Base-by-base conservation (phyloP, 2,888 invertebrate species). In the Trachelus iudaicus region DNA sequence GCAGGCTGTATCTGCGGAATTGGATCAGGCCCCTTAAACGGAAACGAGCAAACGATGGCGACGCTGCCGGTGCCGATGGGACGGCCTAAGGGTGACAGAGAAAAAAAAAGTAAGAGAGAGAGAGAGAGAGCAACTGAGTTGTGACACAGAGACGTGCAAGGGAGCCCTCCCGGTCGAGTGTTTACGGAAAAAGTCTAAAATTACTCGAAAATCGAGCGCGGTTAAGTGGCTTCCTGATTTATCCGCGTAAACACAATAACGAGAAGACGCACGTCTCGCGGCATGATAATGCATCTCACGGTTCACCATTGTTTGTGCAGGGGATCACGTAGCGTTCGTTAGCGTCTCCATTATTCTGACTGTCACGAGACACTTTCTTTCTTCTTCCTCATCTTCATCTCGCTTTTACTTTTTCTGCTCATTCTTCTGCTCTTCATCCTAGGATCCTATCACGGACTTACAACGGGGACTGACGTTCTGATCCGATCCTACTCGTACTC, bases 261-360 rank as follows among this genome's bases (percentile, higher is more conserved):
- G 37, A 31, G 34, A 76, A 69, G 77, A 80, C 77, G 77, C 73
- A 76, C 78, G 76, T 75, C 76, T 74, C 69, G 71, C 31, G 75
- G 73, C 76, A 69, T 80, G 76, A 81, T 80, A 81, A 85, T 80
- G 81, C 82, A 79, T 82, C 80, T 79, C 76, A 75, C 13, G 69
- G 68, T 73, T 77, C 76, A 30, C 80, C 75, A 77, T 81, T 84
- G 84, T 84, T 84, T 83, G 77, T 79, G 23, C 75, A 34, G 68
- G 73, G 75, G 80, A 83, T 82, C 84, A 84, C 84, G 84, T 81
- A 83, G 76, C 73, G 69, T 75, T 75, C 75, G 75, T 75, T 75
- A 71, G 71, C 75, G 40, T 69, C 74, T 69, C 69, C 34, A 37
- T 77, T 75, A 75, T 75, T 77, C 56, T 31, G 73, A 56, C 31